Conservation (phyloP, 1,140 invertebrate genomes). For the Drosophila eugracilis region DNA sequence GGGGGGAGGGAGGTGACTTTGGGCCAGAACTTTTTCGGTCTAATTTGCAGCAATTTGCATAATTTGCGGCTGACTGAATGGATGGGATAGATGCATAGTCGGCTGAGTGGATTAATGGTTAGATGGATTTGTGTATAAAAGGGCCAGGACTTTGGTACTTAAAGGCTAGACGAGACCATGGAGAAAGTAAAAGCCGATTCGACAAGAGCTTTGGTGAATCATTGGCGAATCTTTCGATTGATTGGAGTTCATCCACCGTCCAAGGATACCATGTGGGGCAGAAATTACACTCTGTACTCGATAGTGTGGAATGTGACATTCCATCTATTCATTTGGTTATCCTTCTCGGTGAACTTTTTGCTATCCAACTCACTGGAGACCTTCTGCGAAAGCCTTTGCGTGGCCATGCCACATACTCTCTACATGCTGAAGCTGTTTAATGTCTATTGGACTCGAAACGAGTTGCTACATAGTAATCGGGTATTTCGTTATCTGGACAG, state of each 20-base stretch:
- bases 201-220: conserved; percentile 39
- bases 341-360: conserved; percentile 32
- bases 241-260: conserved; percentile 45
- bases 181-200: conserved; percentile 41
- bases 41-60: conserved; percentile 68
- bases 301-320: not conserved
- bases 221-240: conserved; percentile 57
- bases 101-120: conserved; percentile 1
- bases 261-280: conserved; percentile 7
- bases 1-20: not conserved
- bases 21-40: conserved; percentile 31
- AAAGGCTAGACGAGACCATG: not conserved
- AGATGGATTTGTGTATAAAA: conserved; percentile 70
- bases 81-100: not conserved
- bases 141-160: not conserved
- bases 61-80: conserved; percentile 31
- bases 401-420: conserved; percentile 20
- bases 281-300: conserved; percentile 48
- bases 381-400: conserved; percentile 58
- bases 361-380: conserved; percentile 16
- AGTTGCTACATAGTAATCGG: conserved; percentile 16
- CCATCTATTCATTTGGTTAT: not conserved
- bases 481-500: conserved; percentile 50
- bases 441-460: conserved; percentile 10
- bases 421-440: conserved; percentile 54